These are phyloP conservation scores for Drosophila helvetica DNA, from an alignment of 2,888 invertebrate species.

Conservation along the genomic window DNA sequence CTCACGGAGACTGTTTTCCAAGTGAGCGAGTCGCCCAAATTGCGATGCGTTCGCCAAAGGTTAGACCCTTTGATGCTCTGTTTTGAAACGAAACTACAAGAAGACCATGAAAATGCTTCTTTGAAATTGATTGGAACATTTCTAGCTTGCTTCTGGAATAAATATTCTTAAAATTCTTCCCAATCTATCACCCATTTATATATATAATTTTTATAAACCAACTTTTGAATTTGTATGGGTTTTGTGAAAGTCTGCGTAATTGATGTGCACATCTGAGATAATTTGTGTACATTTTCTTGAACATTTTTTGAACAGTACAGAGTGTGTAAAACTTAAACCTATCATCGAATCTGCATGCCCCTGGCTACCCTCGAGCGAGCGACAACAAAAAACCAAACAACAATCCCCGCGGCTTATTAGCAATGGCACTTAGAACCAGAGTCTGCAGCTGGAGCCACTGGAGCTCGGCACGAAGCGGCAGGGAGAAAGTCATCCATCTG, in stretches of 20 bases:
- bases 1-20: slow-evolving; percentile 63
- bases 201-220: too few species aligned
- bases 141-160: too few species aligned
- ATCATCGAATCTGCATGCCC: slow-evolving; percentile 11
- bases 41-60: slow-evolving; percentile 15
- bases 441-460: slow-evolving; percentile 22
- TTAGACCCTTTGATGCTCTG: slow-evolving; percentile 36
- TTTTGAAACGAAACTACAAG: neutral
- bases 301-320: too few species aligned
- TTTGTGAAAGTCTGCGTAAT: too few species aligned
- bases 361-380: slow-evolving; percentile 32
- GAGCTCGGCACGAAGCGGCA: slow-evolving; percentile 39
- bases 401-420: slow-evolving; percentile 63
- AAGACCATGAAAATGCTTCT: neutral
- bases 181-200: too few species aligned
- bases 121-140: neutral
- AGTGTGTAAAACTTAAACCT: too few species aligned
- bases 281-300: too few species aligned
- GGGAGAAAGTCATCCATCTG: slow-evolving; percentile 64
- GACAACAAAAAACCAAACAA: slow-evolving; percentile 23
- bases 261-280: too few species aligned
- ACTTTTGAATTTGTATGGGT: too few species aligned
- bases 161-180: too few species aligned
- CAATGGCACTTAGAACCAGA: slow-evolving; percentile 65
- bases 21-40: slow-evolving; percentile 60